These are phyloP conservation scores for Bergia puertoricense DNA, from an alignment of 92 coral and sea anemone genomes.

Conservation along the genomic window DNA sequence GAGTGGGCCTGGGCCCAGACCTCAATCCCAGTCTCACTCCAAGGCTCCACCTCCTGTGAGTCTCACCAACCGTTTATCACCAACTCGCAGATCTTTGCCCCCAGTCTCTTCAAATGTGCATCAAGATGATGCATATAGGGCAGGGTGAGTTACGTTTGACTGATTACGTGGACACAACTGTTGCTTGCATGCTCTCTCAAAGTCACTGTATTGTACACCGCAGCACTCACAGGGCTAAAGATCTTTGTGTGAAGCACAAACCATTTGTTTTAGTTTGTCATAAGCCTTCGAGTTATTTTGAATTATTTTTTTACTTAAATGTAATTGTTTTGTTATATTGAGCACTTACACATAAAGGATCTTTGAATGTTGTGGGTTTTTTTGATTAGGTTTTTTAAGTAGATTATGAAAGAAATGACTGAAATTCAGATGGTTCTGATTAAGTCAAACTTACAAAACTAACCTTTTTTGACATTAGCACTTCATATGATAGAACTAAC, in stretches of 20 bases:
- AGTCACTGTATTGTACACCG: background rate
- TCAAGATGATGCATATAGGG: slow-evolving; percentile 94
- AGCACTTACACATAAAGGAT: background rate
- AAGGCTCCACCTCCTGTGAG: slow-evolving; percentile 73
- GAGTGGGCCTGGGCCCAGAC: slow-evolving; percentile 72
- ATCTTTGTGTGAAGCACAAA: background rate
- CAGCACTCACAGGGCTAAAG: background rate
- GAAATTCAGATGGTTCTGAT: too few species aligned
- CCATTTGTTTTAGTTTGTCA: background rate
- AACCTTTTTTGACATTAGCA: background rate
- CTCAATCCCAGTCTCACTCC: slow-evolving; percentile 66
- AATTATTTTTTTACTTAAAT: too few species aligned
- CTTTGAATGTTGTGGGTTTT: background rate
- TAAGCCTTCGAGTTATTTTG: too few species aligned
- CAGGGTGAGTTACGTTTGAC: slow-evolving; percentile 81
- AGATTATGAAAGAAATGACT: background rate
- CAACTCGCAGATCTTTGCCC: slow-evolving; percentile 97
- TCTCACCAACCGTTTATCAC: slow-evolving; percentile 85
- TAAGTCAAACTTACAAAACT: too few species aligned
- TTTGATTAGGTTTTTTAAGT: background rate
- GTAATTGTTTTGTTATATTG: background rate
- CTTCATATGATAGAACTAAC: background rate
- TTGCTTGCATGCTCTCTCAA: background rate
- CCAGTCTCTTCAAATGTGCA: slow-evolving; percentile 83
- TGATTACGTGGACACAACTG: background rate